A percentile compares a stretch with the other conserved stretches of the same genome.
Conservation (phyloP, 2,113 vertebrate genomes). For the Dryoscopus gambensis region DNA sequence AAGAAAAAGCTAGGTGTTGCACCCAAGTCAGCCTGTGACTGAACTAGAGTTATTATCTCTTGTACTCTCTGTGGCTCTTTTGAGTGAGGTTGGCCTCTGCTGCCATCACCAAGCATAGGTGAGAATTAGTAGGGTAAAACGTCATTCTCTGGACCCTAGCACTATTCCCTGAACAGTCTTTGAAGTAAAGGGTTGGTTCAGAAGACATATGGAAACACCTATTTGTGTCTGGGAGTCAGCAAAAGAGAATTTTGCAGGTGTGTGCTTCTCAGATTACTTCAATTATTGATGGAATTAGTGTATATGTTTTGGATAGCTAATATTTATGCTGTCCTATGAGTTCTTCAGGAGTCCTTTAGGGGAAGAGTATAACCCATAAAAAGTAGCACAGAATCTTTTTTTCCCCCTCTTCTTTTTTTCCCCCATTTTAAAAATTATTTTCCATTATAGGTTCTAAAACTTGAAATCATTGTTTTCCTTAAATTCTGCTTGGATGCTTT, state of each 20-base stretch:
- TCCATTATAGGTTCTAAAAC: background rate
- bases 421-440: background rate
- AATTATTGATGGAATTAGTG: background rate
- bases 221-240: background rate
- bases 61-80: background rate
- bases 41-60: background rate
- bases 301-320: background rate
- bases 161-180: background rate
- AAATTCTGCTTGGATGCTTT: background rate
- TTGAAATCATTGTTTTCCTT: background rate
- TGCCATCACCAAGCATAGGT: background rate
- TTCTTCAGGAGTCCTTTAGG: background rate
- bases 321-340: background rate
- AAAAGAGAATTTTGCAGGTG: background rate
- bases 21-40: background rate
- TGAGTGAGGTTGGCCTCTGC: background rate
- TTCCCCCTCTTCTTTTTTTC: rapidly evolving
- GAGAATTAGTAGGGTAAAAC: background rate
- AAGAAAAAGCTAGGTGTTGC: background rate
- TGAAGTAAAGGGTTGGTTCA: background rate
- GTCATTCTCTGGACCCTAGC: background rate
- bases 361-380: background rate
- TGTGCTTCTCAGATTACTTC: background rate
- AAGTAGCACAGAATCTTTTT: background rate
- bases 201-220: background rate